Evolutionary conservation across 2,797 vertebrate species (phyloP), one percentile per base, ranked within the genome.

Genomic region (Platyrinchus mystaceus): DNA sequence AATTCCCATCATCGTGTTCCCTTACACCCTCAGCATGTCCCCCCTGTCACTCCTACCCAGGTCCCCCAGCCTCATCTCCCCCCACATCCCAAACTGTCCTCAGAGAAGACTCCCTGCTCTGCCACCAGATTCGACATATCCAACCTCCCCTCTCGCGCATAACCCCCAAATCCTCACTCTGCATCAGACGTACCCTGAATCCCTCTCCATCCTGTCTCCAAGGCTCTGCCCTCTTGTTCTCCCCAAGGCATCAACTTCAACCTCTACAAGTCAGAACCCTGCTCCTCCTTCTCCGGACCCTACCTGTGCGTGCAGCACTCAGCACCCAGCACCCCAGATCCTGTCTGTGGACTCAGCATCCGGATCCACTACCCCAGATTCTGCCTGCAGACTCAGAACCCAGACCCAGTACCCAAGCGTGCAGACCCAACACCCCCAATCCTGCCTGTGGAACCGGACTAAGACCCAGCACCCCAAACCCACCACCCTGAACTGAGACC

Each of bases 21-120:
- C 30, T 76, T 36, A 22, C 17, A 28, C 5, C 21, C 17, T 24
- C 2, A 3, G 37, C 23, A 30, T 3, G 34, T 23, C 55, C 34
- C n/a, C 16, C 7, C 0, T n/a, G 0, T 11, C 43, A 7, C 17
- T 82, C 55, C 71, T 47, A 55, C 23, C 6, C 52, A 39, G 21
- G 28, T 43, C 4, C 11, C 44, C 21, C 39, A 70, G 36, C 20
- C 32, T 13, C 21, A 46, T 12, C 37, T 90, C 64, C 62, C n/a
- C 50, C 34, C 68, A 37, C 9, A 21, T 6, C 21, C 37, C 75
- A 80, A 55, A 86, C 14, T 26, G 4, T 46, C 39, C 39, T 20
- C 56, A 43, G 7, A 74, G 34, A 30, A 86, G 56, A 39, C 32
- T 14, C 36, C 27, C n/a, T 27, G 34, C 14, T 8, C 23, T 41